phyloP scores from a whole-genome alignment of 53 echinoderm and acorn worm species.

The Patiria pectinifera region DNA sequence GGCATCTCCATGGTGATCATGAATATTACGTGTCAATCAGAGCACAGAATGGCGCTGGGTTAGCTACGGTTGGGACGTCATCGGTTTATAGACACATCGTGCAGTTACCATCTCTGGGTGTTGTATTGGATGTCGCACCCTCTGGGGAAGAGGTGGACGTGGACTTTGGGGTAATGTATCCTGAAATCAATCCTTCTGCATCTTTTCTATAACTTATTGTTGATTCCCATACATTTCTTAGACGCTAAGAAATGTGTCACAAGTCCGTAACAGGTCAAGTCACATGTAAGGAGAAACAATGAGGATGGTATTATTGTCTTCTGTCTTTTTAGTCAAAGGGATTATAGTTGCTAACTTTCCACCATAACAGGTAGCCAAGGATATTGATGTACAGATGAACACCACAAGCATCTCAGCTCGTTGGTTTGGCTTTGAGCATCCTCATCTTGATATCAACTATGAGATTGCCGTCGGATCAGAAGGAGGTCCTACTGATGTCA shows the following conservation, averaged over 20 bases:
- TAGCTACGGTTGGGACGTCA: constrained; percentile 37
- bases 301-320: too few relatives aligned
- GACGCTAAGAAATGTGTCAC: not conserved
- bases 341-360: not conserved
- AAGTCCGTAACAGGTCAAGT: not conserved
- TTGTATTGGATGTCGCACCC: constrained; percentile 65
- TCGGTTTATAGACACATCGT: constrained; percentile 29
- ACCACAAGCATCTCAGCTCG: constrained; percentile 34
- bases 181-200: not conserved
- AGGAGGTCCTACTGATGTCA: constrained; percentile 36
- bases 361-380: constrained; percentile 21
- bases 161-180: constrained; percentile 45
- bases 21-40: constrained; percentile 62
- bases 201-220: not conserved
- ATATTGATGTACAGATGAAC: constrained; percentile 60
- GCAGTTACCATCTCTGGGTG: constrained; percentile 60
- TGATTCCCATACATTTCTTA: not conserved
- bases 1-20: constrained; percentile 66
- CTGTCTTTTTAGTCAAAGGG: not conserved
- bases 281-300: not conserved
- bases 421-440: constrained; percentile 73
- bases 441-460: constrained; percentile 58
- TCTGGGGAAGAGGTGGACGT: constrained; percentile 21
- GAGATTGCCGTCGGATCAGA: constrained; percentile 48
- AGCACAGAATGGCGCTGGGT: constrained; percentile 61